Percentiles rank a stretch among this genome's conserved stretches.
Conservation (phyloP, 2,113 vertebrate genomes). For the Corythoichthys haematopterus region DNA sequence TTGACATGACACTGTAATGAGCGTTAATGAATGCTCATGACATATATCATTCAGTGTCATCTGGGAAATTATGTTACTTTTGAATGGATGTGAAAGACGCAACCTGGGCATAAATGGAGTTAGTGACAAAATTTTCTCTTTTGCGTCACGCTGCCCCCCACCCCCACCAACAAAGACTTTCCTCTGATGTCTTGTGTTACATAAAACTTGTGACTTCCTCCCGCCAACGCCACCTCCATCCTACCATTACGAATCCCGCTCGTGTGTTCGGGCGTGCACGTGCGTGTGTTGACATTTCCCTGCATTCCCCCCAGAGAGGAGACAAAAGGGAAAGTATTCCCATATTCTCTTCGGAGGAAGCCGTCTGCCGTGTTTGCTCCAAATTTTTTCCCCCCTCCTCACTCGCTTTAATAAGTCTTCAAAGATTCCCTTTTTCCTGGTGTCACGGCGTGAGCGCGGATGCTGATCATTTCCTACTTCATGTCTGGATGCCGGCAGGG, state of each 20-base stretch:
- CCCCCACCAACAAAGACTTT: slow-evolving; percentile 39
- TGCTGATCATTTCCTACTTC: slow-evolving; percentile 38
- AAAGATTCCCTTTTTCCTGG: slow-evolving; percentile 20
- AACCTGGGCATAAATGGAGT: too few species aligned
- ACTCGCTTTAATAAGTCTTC: slow-evolving; percentile 28
- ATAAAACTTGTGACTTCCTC: slow-evolving; percentile 47
- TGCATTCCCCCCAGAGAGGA: slow-evolving; percentile 41
- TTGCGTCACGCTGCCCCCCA: slow-evolving; percentile 19
- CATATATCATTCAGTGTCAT: too few species aligned
- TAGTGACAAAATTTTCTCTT: too few species aligned
- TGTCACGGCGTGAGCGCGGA: slow-evolving; percentile 32
- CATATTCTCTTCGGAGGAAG: slow-evolving; percentile 54
- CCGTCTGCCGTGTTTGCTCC: slow-evolving; percentile 51
- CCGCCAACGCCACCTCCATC: background rate
- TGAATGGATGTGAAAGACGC: too few species aligned
- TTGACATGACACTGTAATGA: too few species aligned
- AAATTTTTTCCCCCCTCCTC: slow-evolving; percentile 15
- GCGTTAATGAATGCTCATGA: too few species aligned
- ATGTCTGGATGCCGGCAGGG: slow-evolving; percentile 23
- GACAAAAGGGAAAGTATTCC: slow-evolving; percentile 56
- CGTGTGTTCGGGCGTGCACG: slow-evolving; percentile 24
- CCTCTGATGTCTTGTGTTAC: slow-evolving; percentile 49
- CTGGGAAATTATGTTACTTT: too few species aligned
- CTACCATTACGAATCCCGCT: slow-evolving; percentile 37
- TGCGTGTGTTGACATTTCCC: slow-evolving; percentile 55